Evolutionary conservation across 2,888 invertebrate species (phyloP), one percentile per base, ranked within the genome.

Genomic region (Steromphala cineraria): DNA sequence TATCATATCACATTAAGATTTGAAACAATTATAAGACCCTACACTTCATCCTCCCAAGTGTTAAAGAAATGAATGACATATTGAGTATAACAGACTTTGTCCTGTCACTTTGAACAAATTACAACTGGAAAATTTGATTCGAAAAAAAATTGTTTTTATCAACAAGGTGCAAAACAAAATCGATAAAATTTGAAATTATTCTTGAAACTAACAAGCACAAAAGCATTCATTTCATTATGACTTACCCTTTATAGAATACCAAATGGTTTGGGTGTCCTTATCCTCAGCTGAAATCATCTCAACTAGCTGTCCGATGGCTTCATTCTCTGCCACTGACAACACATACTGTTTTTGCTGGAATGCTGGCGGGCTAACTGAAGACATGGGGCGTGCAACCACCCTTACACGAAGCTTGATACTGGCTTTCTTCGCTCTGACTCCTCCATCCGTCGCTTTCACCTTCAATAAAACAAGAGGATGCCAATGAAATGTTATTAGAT

Each of bases 291-390:
- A 96, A 90, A 98, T 95, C 82, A 97, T 95, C 76, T 97, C 95
- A 2, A 99, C 97, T 86, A 97, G 95, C 94, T 96, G 97, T 31
- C 98, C 98, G 53, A 97, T 96, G 89, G 95, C 95, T 94, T 98
- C 98, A 79, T 90, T 92, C 88, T 94, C 94, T 81, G 92, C 88
- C 55, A 94, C 92, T 53, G 84, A 81, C 78, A 88, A 88, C 67
- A 79, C 80, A 46, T 85, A 79, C 8, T 74, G 78, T 85, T 95
- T 94, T 86, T 95, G 94, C 78, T 94, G 91, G 24, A 97, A 91
- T 31, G 52, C 96, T 17, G 96, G 94, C 87, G 95, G 94, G 82
- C 95, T 94, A 0, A 95, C 95, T 0, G 92, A 91, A 21, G 71
- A 55, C 52, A 67, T 79, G 0, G 89, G 90, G n/a, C 87, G 81